These are phyloP conservation scores for Gymnodraco acuticeps DNA, from an alignment of 2,797 vertebrate species.

Conservation along the genomic window DNA sequence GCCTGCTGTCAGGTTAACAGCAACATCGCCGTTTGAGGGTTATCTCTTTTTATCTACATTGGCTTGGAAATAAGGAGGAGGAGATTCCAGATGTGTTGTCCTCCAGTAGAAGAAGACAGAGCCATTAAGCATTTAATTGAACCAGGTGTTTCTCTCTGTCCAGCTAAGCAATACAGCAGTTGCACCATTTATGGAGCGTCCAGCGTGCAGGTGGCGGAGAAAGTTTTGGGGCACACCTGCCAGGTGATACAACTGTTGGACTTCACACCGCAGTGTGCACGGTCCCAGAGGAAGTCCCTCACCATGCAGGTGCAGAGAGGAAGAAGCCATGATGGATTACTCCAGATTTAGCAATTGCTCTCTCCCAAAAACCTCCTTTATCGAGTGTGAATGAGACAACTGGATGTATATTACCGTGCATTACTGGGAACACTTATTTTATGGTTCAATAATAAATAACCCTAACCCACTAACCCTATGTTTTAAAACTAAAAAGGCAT, in stretches of 20 bases:
- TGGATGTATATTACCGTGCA: constrained; percentile 30
- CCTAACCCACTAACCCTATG: neutral
- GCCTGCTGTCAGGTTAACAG: constrained; percentile 9
- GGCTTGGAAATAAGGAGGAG: constrained; percentile 4
- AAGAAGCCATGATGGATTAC: constrained; percentile 64
- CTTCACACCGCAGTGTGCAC: constrained; percentile 61
- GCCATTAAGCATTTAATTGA: constrained; percentile 76
- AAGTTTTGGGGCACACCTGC: constrained; percentile 84
- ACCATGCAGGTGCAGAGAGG: constrained; percentile 73
- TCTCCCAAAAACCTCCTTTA: constrained; percentile 60
- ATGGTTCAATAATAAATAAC: neutral
- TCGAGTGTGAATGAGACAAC: constrained; percentile 42
- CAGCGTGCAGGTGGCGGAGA: constrained; percentile 73
- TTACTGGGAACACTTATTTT: constrained; percentile 24
- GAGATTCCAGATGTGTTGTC: constrained; percentile 6
- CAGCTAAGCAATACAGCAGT: constrained; percentile 70
- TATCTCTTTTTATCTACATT: constrained; percentile 27
- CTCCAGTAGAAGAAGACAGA: constrained; percentile 42
- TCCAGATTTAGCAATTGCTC: constrained; percentile 53
- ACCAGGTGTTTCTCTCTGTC: constrained; percentile 73
- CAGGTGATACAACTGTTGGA: constrained; percentile 80
- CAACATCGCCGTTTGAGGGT: neutral
- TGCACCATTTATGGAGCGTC: constrained; percentile 73
- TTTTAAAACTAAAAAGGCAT: constrained; percentile 18
- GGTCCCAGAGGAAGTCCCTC: constrained; percentile 61